Evolutionary conservation across 2,888 invertebrate genomes (phyloP), one percentile per base, ranked within the genome.

Genomic region (Sialis fuliginosa): DNA sequence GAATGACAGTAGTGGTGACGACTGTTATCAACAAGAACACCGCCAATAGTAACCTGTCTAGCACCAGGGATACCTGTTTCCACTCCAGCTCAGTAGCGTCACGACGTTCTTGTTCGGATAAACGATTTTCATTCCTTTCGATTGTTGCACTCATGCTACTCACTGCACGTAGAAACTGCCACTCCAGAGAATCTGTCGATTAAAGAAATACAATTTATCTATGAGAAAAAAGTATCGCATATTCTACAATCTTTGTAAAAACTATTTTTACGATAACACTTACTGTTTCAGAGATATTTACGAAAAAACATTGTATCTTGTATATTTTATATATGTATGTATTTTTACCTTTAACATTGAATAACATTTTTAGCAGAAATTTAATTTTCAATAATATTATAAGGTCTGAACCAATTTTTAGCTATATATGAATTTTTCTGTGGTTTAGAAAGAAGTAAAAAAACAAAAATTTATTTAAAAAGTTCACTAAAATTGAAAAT

Each of bases 81-180:
- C 90, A 91, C 62, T 91, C 90, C 47, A 85, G 66, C 58, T 85
- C 84, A 50, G 84, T 81, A 44, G 79, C 72, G 56, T 90, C 88
- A 46, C 81, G 70, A 45, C 81, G 71, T 59, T 89, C 87, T 60
- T 81, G 83, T 55, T 87, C 85, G 1, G 78, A 75, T 6, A 87
- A 72, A 5, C 90, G 73, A 57, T 79, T 75, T 61, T 86, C 88
- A 65, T 85, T 87, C 44, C 77, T 69, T 55, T 89, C 88, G 49
- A 88, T 82, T 5, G 85, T 86, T 52, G 74, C 71, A 60, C 80
- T 76, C 33, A 83, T 77, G 60, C 76, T 75, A 55, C 71, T 79
- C 63, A 75, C 75, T 58, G 78, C 83, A 54, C 71, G 74, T 58
- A 72, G 66, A 58, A 81, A 78, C 55, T 80, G 79, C 45, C 68